Evolutionary conservation across 92 coral and sea anemone species (phyloP), one percentile per base, ranked within the genome.

Genomic region (Porites cylindrica): DNA sequence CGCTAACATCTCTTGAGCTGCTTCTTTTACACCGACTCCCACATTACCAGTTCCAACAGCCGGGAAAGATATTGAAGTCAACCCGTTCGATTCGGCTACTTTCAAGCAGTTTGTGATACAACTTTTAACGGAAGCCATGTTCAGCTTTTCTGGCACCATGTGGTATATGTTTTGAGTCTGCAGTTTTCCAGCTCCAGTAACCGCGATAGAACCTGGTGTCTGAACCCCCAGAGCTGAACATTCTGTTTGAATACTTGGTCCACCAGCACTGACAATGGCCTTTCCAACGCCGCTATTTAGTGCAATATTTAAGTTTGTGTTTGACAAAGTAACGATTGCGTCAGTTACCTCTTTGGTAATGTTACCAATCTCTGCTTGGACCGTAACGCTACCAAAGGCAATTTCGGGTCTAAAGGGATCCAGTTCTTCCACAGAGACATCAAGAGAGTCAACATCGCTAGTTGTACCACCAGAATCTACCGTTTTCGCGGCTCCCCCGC

Each of bases 31-130:
- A 1, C 47, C 62, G 2, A 81, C 80, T 12, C 82, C 56, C 3
- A 81, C 80, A 16, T 71, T 86, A 47, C 97, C 98, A 8, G 96
- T 94, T 14, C 95, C 96, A 17, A 96, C 65, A 8, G 98, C 98
- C 17, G 97, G 98, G 16, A 96, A 63, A 13, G 96, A 86, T 21
- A 96, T 90, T 1, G 97, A 90, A 6, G 70, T 69, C 26, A 94
- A 18, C 6, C 90, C 72, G 18, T 75, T 6, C 0, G 85, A 54
- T 10, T 89, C 91, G 6, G 92, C 94, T 62, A 9, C 47, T 51
- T 50, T 24, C 8, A 96, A 87, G 62, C 96, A 96, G 60, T 66
- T 83, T 0, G 78, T 16, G 13, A 96, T 73, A 38, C 80, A 83
- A 1, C 80, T 88, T 47, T 70, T 87, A 10, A 91, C 47, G n/a